Base-by-base conservation (phyloP, 2,888 invertebrate genomes). In the Theretra japonica region DNA sequence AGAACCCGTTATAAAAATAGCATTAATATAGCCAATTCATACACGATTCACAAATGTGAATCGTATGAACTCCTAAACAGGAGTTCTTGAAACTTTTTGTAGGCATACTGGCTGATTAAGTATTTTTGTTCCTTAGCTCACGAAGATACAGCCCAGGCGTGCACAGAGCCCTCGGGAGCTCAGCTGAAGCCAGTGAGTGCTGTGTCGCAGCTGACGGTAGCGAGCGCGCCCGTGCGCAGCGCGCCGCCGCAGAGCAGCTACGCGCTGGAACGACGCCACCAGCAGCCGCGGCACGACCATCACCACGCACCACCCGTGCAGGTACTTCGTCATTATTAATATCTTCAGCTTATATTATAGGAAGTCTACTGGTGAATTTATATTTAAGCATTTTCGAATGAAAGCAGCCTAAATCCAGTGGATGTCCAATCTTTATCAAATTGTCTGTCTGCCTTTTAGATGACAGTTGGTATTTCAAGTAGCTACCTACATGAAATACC, bases 171-270 rank as follows among this genome's bases (percentile, higher is more conserved):
- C 17, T 53, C 62, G 21, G 53, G 70, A 3, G 70, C 70, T 3
- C 70, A 70, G 77, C 85, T 93, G 78, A 93, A 93, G 82, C 86
- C 94, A 2, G 92, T 94, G 56, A 89, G 92, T 5, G 95, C 95
- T 1, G 95, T 96, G 4, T 94, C 95, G 0, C 94, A 95, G 71
- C 88, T 95, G 60, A 96, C 95, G 0, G 95, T 94, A 1, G 95
- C 95, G 79, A 96, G 95, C 75, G 92, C 95, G n/a, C 95, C 96
- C 0, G 95, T 96, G 0, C 94, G 95, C 78, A 94, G 95, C n/a
- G 95, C 95, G 73, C 95, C 95, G 0, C 93, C 95, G 6, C 95
- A 95, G 91, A 90, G 95, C 82, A 95, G 95, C 83, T 95, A 95
- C 73, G 94, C 94, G 8, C 84, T 95, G 7, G 94, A 92, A 76